A percentile compares a stretch with the other conserved stretches of the same genome.
phyloP scores from a whole-genome alignment of 2,888 invertebrate species.

The Autographa pulchrina region DNA sequence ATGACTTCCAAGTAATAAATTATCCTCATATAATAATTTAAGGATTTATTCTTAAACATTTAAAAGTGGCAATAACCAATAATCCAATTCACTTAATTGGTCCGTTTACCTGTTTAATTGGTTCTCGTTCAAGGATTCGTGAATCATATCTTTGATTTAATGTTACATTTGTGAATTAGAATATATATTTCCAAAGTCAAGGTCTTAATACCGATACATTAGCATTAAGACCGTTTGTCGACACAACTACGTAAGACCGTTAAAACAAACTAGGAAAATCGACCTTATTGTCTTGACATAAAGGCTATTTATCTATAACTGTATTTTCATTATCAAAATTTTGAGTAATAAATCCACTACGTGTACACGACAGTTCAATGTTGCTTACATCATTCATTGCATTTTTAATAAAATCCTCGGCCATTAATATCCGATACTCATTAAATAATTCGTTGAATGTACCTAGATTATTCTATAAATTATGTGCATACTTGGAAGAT shows the following conservation, averaged over 20 bases:
- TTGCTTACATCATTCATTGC: constrained; percentile 40
- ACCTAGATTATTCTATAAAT: constrained; percentile 1
- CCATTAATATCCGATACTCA: constrained; percentile 21
- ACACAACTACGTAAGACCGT: not conserved
- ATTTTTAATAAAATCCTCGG: constrained; percentile 29
- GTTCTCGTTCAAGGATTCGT: constrained; percentile 48
- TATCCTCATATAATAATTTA: constrained; percentile 28
- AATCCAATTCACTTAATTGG: constrained; percentile 33
- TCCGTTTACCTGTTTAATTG: constrained; percentile 34
- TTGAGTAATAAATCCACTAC: constrained; percentile 40
- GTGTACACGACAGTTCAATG: constrained; percentile 51
- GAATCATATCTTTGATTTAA: constrained; percentile 46
- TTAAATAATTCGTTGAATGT: constrained; percentile 10
- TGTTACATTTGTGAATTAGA: constrained; percentile 36
- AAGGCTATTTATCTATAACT: constrained; percentile 31
- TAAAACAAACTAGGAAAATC: not conserved
- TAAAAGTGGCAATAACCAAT: constrained; percentile 18
- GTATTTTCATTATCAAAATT: constrained; percentile 36
- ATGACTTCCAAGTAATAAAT: constrained; percentile 23
- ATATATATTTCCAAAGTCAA: constrained; percentile 55
- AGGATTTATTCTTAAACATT: constrained; percentile 34
- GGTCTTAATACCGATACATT: constrained; percentile 39
- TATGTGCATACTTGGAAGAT: not conserved
- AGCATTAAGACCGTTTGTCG: constrained; percentile 37
- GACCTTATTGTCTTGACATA: not conserved